phyloP scores from a whole-genome alignment of 2,888 invertebrate species.

The Dastarcus helophoroides region DNA sequence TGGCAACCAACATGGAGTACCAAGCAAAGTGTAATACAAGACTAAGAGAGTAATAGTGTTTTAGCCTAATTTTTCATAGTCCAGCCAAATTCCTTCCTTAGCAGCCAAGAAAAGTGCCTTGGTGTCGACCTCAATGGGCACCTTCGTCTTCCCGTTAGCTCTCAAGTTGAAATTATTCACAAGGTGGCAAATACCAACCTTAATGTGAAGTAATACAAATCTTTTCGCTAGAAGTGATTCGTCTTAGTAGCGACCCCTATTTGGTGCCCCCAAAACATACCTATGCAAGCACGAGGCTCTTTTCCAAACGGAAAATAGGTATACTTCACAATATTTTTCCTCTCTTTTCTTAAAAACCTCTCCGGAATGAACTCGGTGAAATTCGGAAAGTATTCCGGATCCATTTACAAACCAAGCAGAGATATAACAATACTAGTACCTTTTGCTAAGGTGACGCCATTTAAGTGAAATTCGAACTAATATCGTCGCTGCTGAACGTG shows the following conservation, averaged over 20 bases:
- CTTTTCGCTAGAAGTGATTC: too few relatives aligned
- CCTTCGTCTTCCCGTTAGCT: neutral
- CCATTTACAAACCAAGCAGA: neutral
- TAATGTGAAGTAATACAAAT: neutral
- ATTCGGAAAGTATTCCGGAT: constrained; percentile 1
- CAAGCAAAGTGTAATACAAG: too few relatives aligned
- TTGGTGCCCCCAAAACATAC: too few relatives aligned
- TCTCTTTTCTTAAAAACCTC: neutral
- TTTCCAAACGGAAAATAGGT: neutral
- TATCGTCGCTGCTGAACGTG: neutral
- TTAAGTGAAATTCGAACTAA: too few relatives aligned
- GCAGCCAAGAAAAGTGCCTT: neutral
- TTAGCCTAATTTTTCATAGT: too few relatives aligned
- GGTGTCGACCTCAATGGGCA: neutral
- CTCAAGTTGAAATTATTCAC: neutral
- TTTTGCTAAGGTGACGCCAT: neutral
- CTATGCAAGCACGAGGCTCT: neutral
- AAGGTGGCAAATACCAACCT: neutral
- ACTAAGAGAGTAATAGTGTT: too few relatives aligned
- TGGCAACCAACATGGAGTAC: too few relatives aligned
- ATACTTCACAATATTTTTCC: neutral
- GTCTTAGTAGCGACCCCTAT: neutral
- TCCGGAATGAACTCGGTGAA: neutral
- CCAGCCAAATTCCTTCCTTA: neutral
- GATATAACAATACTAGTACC: neutral